Conservation (phyloP, 2,888 invertebrate species). For the Acanthosoma haemorrhoidale region DNA sequence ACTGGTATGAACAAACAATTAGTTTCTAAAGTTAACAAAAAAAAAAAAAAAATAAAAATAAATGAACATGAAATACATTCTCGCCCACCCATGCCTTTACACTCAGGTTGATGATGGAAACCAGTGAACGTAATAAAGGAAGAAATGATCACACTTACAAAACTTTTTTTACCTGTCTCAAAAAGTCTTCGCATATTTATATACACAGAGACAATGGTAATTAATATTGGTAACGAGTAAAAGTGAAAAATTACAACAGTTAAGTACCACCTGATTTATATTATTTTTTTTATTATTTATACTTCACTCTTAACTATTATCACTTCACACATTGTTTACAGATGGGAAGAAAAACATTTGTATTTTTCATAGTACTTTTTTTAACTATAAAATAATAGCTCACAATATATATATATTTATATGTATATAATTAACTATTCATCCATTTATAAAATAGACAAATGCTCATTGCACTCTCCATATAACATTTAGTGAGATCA, state of each 20-base stretch:
- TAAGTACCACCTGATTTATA: conserved; percentile 35
- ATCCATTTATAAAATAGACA: conserved; percentile 40
- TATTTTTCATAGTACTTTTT: conserved; percentile 20
- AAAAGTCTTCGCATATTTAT: conserved; percentile 29
- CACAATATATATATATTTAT: conserved; percentile 26
- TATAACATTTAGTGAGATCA: conserved; percentile 37
- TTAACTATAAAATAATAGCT: conserved; percentile 30
- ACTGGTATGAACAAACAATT: conserved; percentile 32
- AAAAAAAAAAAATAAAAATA: neutral
- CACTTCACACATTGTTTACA: conserved; percentile 23
- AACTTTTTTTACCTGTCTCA: conserved; percentile 31
- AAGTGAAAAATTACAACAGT: conserved; percentile 36
- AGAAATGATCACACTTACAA: conserved; percentile 33
- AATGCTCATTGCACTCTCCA: conserved; percentile 38
- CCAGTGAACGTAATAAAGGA: conserved; percentile 26
- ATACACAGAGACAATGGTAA: conserved; percentile 37
- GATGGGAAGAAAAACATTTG: conserved; percentile 27
- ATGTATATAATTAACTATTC: conserved; percentile 34
- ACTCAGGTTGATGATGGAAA: conserved; percentile 31
- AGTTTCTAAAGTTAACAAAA: conserved; percentile 35
- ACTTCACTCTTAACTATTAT: conserved; percentile 1
- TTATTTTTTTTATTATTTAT: neutral
- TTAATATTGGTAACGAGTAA: conserved; percentile 37
- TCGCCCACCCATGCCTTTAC: conserved; percentile 40
- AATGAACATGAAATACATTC: conserved; percentile 30